Evolutionary conservation across 2,113 vertebrate genomes (phyloP), one percentile per base, ranked within the genome.

Genomic region (Mandrillus leucophaeus): DNA sequence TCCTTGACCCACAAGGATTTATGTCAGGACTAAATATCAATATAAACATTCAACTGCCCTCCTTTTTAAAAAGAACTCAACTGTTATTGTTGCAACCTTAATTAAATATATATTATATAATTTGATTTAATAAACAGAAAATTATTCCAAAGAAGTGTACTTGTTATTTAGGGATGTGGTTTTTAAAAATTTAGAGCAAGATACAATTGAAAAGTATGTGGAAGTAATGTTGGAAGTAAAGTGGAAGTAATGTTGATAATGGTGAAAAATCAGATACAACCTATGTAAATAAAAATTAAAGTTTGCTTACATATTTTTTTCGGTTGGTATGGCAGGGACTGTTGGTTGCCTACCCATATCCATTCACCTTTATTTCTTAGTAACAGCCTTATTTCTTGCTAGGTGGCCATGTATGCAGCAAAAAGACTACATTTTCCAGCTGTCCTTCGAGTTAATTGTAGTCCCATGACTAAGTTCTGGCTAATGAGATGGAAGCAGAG

Each of bases 291-390:
- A 75, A 92, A 96, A 90, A 72, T 32, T 40, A 57, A 55, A 43
- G 1, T 79, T 87, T 91, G 25, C 59, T 88, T 80, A 93, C 86
- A 61, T 94, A 72, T 76, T 52, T 81, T 16, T 96, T 90, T 52
- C 86, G 20, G 16, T 48, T 93, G 75, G 22, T n/a, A 1, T 84
- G 35, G 66, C 38, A 87, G 80, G 88, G 57, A 79, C 45, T 82
- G 6, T 86, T 79, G 45, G 5, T 72, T 70, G 76, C 40, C 35
- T 76, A 30, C 17, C 14, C 22, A 1, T 83, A 81, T 83, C 55
- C 48, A 45, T 64, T 76, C 16, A 78, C 35, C 5, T 94, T 84
- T 81, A 83, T 52, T 83, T 94, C 55, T 93, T 84, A 68, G 45
- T 18, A 84, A 94, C 25, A 78, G 10, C 23, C 61, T 96, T 70